These are phyloP conservation scores for Drosophila macrospina DNA, from an alignment of 2,888 invertebrate species.

Conservation along the genomic window DNA sequence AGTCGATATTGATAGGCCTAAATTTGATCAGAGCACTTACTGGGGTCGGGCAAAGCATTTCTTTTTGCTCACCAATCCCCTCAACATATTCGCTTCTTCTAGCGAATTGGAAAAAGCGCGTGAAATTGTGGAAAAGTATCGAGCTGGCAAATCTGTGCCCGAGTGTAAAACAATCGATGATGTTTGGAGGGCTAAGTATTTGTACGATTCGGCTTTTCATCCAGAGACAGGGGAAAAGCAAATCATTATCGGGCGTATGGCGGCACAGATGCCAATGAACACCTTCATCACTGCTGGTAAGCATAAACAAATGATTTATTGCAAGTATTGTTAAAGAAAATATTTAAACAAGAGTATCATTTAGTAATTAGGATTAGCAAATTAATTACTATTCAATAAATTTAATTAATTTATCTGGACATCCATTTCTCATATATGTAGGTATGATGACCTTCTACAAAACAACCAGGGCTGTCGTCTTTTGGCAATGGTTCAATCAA, in stretches of 20 bases:
- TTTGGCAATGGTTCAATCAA: slow-evolving; percentile 99
- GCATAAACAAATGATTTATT: slow-evolving; percentile 20
- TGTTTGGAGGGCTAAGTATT: slow-evolving; percentile 95
- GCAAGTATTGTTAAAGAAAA: too few species aligned
- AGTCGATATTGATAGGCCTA: slow-evolving; percentile 89
- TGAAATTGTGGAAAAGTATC: slow-evolving; percentile 91
- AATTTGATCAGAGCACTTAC: slow-evolving; percentile 97
- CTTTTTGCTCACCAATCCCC: slow-evolving; percentile 95
- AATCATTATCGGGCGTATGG: slow-evolving; percentile 97
- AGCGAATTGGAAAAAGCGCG: slow-evolving; percentile 90
- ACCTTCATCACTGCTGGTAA: slow-evolving; percentile 95
- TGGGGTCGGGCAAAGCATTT: slow-evolving; percentile 96
- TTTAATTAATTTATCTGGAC: too few species aligned
- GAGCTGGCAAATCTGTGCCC: slow-evolving; percentile 86
- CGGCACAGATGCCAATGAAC: slow-evolving; percentile 99
- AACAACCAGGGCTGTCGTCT: slow-evolving; percentile 94
- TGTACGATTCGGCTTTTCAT: slow-evolving; percentile 99
- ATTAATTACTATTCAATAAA: too few species aligned
- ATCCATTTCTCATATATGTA: too few species aligned
- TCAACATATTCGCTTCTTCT: slow-evolving; percentile 92
- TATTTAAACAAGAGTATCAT: too few species aligned
- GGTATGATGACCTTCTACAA: slow-evolving; percentile 99
- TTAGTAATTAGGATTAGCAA: too few species aligned
- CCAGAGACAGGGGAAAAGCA: slow-evolving; percentile 99
- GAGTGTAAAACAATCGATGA: slow-evolving; percentile 90